Conservation (phyloP, 2,888 invertebrate species). For the Heliconius erato region DNA sequence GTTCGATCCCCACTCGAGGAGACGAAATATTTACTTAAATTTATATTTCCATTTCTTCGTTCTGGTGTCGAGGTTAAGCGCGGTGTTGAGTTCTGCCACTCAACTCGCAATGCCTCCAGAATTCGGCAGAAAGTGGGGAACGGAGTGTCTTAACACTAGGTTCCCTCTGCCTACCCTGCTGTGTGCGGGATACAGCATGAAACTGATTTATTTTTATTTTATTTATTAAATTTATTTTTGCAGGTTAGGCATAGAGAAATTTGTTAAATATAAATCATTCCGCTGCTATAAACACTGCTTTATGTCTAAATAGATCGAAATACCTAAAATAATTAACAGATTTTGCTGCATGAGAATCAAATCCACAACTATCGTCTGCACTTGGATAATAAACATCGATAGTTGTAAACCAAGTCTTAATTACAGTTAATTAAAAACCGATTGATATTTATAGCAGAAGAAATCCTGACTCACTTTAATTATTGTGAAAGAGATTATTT, state of each 20-base stretch:
- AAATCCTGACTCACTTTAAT: constrained; percentile 24
- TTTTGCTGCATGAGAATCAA: not conserved
- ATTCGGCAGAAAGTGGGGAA: too few relatives aligned
- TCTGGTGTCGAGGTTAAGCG: too few relatives aligned
- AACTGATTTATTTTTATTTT: not conserved
- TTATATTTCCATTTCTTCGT: too few relatives aligned
- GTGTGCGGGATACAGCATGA: too few relatives aligned
- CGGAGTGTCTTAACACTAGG: too few relatives aligned
- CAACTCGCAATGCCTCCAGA: too few relatives aligned
- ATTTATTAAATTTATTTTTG: not conserved
- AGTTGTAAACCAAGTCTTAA: not conserved
- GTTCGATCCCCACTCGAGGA: too few relatives aligned
- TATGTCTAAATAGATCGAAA: not conserved
- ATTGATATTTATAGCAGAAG: constrained; percentile 8
- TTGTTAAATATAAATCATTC: not conserved
- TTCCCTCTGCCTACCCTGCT: too few relatives aligned
- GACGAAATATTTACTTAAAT: too few relatives aligned
- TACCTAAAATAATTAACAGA: not conserved
- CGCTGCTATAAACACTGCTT: too few relatives aligned
- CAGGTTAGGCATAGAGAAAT: not conserved
- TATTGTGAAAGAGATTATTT: constrained; percentile 34
- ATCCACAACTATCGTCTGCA: not conserved
- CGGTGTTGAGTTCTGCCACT: too few relatives aligned
- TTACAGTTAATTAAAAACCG: not conserved
- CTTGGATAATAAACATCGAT: not conserved